Percentiles rank a stretch among this genome's conserved stretches.
Evolutionary conservation across 2,113 vertebrate genomes (phyloP).

Genomic region (Corythaixoides concolor): DNA sequence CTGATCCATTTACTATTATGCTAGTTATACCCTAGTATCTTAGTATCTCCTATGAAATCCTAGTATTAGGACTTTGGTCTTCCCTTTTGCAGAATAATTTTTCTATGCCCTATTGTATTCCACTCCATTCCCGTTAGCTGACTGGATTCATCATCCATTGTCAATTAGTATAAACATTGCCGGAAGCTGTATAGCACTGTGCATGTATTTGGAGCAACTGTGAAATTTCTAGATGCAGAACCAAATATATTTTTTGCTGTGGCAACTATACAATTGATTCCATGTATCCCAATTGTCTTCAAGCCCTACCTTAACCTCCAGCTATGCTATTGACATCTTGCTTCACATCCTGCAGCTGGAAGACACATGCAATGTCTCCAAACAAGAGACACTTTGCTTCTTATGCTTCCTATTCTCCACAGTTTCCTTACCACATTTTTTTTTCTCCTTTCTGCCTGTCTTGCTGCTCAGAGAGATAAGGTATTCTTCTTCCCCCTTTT

Average conservation of each 20-base stretch:
- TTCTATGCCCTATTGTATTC: neutral
- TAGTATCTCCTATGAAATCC: neutral
- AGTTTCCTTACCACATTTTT: neutral
- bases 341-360: neutral
- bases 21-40: neutral
- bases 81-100: neutral
- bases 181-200: neutral
- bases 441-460: neutral
- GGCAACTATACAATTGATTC: neutral
- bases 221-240: neutral
- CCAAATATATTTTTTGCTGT: neutral
- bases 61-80: neutral
- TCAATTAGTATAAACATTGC: neutral
- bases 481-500: neutral
- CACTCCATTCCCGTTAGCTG: neutral
- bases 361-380: neutral
- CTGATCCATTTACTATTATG: neutral
- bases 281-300: neutral
- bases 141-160: neutral
- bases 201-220: neutral
- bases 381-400: neutral
- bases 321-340: neutral
- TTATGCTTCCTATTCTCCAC: neutral
- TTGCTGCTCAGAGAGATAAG: neutral
- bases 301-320: neutral